These are phyloP conservation scores for Cryptocephalus moraei DNA, from an alignment of 2,888 invertebrate species.

Conservation along the genomic window DNA sequence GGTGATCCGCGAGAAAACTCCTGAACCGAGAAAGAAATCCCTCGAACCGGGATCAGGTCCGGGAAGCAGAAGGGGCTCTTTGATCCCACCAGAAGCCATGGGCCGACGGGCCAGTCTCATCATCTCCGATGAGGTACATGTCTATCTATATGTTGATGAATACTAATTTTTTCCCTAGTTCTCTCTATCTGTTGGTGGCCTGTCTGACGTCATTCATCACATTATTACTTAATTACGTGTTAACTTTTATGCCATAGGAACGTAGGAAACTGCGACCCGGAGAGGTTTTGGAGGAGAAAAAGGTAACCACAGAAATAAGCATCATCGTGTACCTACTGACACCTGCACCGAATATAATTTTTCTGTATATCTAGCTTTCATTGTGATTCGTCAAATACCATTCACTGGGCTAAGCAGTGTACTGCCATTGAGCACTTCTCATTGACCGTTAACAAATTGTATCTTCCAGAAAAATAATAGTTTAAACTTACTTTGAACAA, in stretches of 20 bases:
- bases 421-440: too few species aligned
- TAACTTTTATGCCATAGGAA: constrained; percentile 48
- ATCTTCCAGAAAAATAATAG: too few species aligned
- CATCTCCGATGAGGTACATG: constrained; percentile 83
- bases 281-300: constrained; percentile 87
- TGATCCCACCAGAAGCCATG: constrained; percentile 80
- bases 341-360: constrained; percentile 12
- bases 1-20: constrained; percentile 69
- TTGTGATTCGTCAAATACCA: too few species aligned
- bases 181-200: constrained; percentile 1
- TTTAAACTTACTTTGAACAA: too few species aligned
- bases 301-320: constrained; percentile 53
- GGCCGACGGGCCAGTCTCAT: constrained; percentile 82
- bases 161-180: constrained; percentile 1
- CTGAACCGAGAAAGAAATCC: constrained; percentile 63
- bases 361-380: too few species aligned
- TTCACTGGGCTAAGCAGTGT: too few species aligned
- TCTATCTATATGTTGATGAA: neutral
- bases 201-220: too few species aligned
- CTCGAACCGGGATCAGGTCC: constrained; percentile 38
- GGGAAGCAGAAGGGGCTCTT: constrained; percentile 69
- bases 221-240: neutral
- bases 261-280: constrained; percentile 89
- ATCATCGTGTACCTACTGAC: constrained; percentile 24
- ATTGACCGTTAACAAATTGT: too few species aligned